phyloP scores from a whole-genome alignment of 2,797 vertebrate genomes.

The Ctenopoma multispine region DNA sequence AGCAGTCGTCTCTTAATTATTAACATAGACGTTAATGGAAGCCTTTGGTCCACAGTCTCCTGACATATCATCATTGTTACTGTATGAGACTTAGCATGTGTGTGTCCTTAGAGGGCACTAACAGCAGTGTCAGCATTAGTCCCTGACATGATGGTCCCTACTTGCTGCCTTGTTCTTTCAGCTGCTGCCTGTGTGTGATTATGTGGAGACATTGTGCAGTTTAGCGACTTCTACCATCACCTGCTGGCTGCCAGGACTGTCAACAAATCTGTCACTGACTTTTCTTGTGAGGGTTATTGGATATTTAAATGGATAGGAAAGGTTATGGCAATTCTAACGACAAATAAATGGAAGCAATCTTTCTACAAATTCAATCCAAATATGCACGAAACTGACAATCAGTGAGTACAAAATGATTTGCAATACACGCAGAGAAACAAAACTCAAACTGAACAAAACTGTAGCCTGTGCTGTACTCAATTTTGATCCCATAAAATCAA shows the following conservation, averaged over 20 bases:
- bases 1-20: slow-evolving; percentile 61
- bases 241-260: not conserved
- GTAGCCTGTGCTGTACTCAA: not conserved
- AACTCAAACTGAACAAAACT: not conserved
- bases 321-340: not conserved
- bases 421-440: not conserved
- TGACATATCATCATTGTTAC: slow-evolving; percentile 23
- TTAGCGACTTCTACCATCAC: not conserved
- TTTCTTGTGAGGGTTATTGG: not conserved
- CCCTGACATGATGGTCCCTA: not conserved
- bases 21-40: slow-evolving; percentile 53
- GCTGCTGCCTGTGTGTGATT: not conserved
- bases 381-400: not conserved
- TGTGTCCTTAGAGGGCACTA: slow-evolving; percentile 12
- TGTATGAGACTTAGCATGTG: not conserved
- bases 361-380: not conserved
- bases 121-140: slow-evolving; percentile 13
- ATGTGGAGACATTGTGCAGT: not conserved
- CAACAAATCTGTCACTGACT: not conserved
- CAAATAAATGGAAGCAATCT: not conserved
- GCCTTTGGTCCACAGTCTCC: slow-evolving; percentile 3
- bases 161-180: not conserved
- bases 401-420: not conserved
- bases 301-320: not conserved
- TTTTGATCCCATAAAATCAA: not conserved